Evolutionary conservation across 2,888 invertebrate genomes (phyloP).

Genomic region (Magallana nippona): DNA sequence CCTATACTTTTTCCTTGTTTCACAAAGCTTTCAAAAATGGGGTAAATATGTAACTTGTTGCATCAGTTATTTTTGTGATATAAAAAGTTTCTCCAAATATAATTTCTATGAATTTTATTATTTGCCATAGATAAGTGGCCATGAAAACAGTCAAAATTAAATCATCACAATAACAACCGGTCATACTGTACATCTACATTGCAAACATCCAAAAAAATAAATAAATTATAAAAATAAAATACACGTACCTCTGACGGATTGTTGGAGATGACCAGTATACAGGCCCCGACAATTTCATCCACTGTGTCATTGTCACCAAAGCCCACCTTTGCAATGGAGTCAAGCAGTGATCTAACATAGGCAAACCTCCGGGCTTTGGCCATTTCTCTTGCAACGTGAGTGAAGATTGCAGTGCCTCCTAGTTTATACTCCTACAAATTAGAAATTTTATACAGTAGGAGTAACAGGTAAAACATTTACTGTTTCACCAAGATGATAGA

Average conservation of each 20-base stretch:
- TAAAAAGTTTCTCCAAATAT: too few relatives aligned
- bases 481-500: too few relatives aligned
- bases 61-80: too few relatives aligned
- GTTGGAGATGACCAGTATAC: constrained; percentile 74
- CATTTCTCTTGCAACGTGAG: constrained; percentile 72
- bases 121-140: too few relatives aligned
- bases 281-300: constrained; percentile 78
- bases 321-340: constrained; percentile 67
- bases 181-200: not conserved
- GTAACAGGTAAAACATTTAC: too few relatives aligned
- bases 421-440: constrained; percentile 75
- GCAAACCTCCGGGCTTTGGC: constrained; percentile 67
- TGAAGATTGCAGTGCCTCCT: constrained; percentile 70
- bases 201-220: not conserved
- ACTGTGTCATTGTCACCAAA: constrained; percentile 69
- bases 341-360: constrained; percentile 71
- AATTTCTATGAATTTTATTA: too few relatives aligned
- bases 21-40: too few relatives aligned
- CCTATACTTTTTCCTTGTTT: too few relatives aligned
- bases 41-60: too few relatives aligned
- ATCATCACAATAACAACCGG: too few relatives aligned
- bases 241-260: constrained; percentile 70
- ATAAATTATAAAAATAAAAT: not conserved
- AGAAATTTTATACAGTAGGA: too few relatives aligned
- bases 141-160: too few relatives aligned